Base-by-base conservation (phyloP, 2,888 invertebrate genomes). In the Miltochrista miniata region DNA sequence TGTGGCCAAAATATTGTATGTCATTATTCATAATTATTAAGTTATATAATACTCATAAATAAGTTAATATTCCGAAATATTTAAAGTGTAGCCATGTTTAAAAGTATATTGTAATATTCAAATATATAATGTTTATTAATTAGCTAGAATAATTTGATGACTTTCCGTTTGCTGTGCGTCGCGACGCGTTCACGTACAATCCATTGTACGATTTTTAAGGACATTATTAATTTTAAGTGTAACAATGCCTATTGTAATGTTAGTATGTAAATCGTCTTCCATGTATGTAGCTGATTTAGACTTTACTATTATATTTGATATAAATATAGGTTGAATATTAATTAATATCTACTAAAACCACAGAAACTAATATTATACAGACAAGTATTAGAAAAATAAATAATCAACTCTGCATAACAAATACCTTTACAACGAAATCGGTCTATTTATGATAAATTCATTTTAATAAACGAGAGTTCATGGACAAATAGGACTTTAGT, bases 161-260 rank as follows among this genome's bases (percentile, higher is more conserved):
- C 79, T 82, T 79, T 76, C 80, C 73, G 69, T 73, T 75, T 70
- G 63, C 75, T 80, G 79, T 79, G 81, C 80, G 85, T 84, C 65
- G 84, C 87, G 90, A 87, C 85, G 83, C 85, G 90, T 91, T 90
- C 89, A 90, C 78, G 89, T 91, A 83, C 78, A 74, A 86, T 87
- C 79, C 75, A 74, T 74, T 79, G 73, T 85, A 82, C 77, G 79
- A 77, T 84, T 80, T 82, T 79, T 80, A 69, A 62, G 62, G 61
- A 61, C 62, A 56, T 57, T 68, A 55, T 59, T 52, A 60, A 58
- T 18, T 10, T 34, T 43, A 44, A 44, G 44, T 10, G 24, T 38
- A 35, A 44, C 11, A 11, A 7, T 43, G 55, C 44, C 24, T 68
- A 45, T 41, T 49, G 44, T 51, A 64, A 70, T 66, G 63, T 72